Evolutionary conservation across 1,140 invertebrate genomes (phyloP).

Genomic region (Drosophila pruinosa): DNA sequence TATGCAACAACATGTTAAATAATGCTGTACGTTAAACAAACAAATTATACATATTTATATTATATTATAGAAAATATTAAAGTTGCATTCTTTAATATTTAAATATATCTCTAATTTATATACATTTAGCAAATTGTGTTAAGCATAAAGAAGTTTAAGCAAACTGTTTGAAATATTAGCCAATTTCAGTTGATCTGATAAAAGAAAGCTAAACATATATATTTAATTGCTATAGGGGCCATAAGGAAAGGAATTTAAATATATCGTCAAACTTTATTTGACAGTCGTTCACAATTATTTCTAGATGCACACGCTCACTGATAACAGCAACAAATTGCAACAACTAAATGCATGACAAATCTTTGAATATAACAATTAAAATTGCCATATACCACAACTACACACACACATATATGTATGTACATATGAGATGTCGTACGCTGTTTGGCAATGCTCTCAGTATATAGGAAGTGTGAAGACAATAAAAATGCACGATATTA

Average conservation of each 20-base stretch:
- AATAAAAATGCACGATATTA: slow-evolving; percentile 62
- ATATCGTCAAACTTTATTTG: neutral
- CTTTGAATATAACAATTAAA: slow-evolving; percentile 21
- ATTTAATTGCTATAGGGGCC: too few species aligned
- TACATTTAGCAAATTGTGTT: too few species aligned
- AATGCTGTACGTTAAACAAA: neutral
- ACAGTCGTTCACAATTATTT: neutral
- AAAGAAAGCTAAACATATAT: too few species aligned
- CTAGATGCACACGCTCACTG: slow-evolving; percentile 43
- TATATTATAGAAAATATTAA: too few species aligned
- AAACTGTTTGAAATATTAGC: too few species aligned
- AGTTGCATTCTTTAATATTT: too few species aligned
- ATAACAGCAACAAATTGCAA: slow-evolving; percentile 37
- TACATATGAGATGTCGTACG: slow-evolving; percentile 35
- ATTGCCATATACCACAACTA: slow-evolving; percentile 10
- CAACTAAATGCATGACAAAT: slow-evolving; percentile 56
- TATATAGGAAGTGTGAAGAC: slow-evolving; percentile 48
- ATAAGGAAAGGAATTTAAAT: neutral
- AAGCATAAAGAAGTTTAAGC: too few species aligned
- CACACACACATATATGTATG: neutral
- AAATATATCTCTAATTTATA: too few species aligned
- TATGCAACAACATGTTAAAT: neutral
- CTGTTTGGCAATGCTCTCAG: slow-evolving; percentile 37
- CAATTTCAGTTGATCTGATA: too few species aligned
- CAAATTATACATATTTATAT: too few species aligned